Base-by-base conservation (phyloP, 2,797 vertebrate species). In the Lophura swinhoii region DNA sequence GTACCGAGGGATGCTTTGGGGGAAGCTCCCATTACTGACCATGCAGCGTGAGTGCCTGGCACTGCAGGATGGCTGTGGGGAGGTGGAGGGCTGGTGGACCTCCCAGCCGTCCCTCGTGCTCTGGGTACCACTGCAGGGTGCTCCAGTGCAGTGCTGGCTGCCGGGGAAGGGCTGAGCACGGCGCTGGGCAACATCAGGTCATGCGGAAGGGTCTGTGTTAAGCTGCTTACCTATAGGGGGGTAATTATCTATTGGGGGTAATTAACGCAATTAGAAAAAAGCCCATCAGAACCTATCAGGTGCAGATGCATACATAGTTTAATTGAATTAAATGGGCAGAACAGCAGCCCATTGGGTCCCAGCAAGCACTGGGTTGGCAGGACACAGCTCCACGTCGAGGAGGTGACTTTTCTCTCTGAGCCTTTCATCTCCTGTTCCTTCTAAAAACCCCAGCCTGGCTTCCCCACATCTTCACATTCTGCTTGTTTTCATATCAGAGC, bases 181-280 rank as follows among this genome's bases (percentile, higher is more conserved):
- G 77, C 58, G 48, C 26, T 59, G 35, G 4, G 12, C 44, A 87
- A 64, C 70, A 37, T 85, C 92, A 89, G 94, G 69, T 91, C 84
- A 62, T 72, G 73, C 85, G 88, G 84, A 94, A 95, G 58, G 88
- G 43, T 60, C 93, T 91, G 75, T 11, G 89, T 95, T 94, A 94
- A 87, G 90, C 93, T 89, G 74, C 78, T 87, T 89, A 80, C 72
- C 84, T 63, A 55, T 84, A 92, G 51, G 39, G 43, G 16, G 43
- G 43, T 43, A 18, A 17, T 43, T 18, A 43, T 43, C 43, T 43
- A 43, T 55, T 29, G 67, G 58, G 89, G 10, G 41, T 80, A 87
- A 95, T 94, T 95, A 95, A 74, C 87, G 69, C 69, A 94, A 95
- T 95, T 73, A 93, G n/a, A 67, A 84, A 46, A 77, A 77, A 87